Conservation (phyloP, 2,888 invertebrate species). For the Lasioglossum calceatum region DNA sequence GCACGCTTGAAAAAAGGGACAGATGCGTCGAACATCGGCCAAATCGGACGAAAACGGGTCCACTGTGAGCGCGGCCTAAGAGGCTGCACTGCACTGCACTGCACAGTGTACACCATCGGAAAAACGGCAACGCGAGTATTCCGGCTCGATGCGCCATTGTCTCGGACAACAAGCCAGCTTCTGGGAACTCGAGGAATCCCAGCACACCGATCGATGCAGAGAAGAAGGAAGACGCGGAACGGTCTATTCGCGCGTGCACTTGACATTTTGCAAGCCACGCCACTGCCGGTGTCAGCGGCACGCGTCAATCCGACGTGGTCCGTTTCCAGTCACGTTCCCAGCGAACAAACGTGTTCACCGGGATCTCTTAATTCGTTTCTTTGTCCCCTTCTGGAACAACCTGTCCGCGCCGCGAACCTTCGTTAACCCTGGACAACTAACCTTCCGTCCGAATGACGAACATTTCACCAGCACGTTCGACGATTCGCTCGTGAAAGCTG, state of each 20-base stretch:
- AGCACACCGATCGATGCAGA: slow-evolving; percentile 33
- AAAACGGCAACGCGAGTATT: slow-evolving; percentile 4
- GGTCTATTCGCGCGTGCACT: slow-evolving; percentile 52
- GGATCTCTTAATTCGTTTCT: slow-evolving; percentile 40
- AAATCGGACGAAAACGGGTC: no score
- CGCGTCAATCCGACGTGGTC: slow-evolving; percentile 54
- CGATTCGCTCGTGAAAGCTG: no score
- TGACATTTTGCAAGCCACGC: slow-evolving; percentile 61
- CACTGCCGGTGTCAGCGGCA: slow-evolving; percentile 55
- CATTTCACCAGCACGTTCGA: not conserved
- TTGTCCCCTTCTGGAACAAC: not conserved
- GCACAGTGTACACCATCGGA: not conserved
- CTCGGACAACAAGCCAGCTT: slow-evolving; percentile 11
- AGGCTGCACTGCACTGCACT: not conserved
- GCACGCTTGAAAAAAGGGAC: no score
- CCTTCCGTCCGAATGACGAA: not conserved
- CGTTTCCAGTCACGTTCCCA: not conserved
- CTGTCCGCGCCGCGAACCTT: not conserved
- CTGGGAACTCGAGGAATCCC: slow-evolving; percentile 35
- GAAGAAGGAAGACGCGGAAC: slow-evolving; percentile 38
- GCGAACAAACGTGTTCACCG: not conserved
- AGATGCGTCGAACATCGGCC: no score
- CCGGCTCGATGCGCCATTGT: slow-evolving; percentile 24
- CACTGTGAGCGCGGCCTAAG: not conserved
- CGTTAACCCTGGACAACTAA: not conserved